Evolutionary conservation across 1,140 invertebrate species (phyloP).

Genomic region (Zaprionus camerounensis): DNA sequence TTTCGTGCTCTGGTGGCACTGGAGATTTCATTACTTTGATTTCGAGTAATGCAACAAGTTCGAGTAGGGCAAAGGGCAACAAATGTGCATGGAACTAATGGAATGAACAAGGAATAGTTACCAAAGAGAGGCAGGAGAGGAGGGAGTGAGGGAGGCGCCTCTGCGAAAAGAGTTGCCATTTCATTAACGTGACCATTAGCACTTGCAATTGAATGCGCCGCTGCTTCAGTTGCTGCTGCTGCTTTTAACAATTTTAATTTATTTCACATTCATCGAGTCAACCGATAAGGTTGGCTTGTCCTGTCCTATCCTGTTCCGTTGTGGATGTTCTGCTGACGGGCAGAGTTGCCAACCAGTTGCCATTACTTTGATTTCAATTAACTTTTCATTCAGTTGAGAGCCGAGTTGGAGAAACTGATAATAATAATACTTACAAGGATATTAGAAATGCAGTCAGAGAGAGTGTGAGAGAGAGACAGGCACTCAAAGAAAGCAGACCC

Average conservation of each 20-base stretch:
- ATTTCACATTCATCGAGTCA: constrained; percentile 76
- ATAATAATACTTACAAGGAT: constrained; percentile 78
- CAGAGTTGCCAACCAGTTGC: constrained; percentile 36
- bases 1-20: constrained; percentile 14
- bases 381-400: constrained; percentile 73
- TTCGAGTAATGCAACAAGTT: constrained; percentile 44
- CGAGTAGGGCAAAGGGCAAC: constrained; percentile 37
- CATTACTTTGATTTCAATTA: constrained; percentile 83
- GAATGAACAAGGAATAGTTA: constrained; percentile 41
- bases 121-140: constrained; percentile 5
- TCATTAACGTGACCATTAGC: constrained; percentile 80
- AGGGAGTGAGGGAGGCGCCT: neutral
- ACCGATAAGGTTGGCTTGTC: constrained; percentile 60
- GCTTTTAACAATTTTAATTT: constrained; percentile 78
- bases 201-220: constrained; percentile 74
- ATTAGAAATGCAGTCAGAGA: constrained; percentile 58
- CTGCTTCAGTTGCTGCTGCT: constrained; percentile 25
- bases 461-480: neutral
- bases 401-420: constrained; percentile 48
- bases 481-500: constrained; percentile 10
- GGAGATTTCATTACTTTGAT: constrained; percentile 59
- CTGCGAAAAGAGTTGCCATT: constrained; percentile 45
- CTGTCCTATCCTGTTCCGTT: constrained; percentile 8
- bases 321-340: constrained; percentile 25
- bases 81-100: constrained; percentile 63